phyloP scores from a whole-genome alignment of 2,888 invertebrate species.

The Aquatica leii region DNA sequence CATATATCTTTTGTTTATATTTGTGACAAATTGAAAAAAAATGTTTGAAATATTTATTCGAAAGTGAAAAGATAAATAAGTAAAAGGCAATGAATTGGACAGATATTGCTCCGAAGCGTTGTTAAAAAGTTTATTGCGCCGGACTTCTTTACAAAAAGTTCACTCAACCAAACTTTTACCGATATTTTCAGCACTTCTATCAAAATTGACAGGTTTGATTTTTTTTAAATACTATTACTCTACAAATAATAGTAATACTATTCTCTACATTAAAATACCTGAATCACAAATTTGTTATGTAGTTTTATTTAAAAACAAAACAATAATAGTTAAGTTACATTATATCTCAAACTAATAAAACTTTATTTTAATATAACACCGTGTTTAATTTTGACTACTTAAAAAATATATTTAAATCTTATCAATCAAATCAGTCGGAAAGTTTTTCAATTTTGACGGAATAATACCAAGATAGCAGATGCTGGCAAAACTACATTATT shows the following conservation, averaged over 20 bases:
- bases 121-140: constrained; percentile 9
- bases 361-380: too few species aligned
- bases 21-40: neutral
- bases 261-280: too few species aligned
- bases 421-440: constrained; percentile 41
- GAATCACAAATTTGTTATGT: too few species aligned
- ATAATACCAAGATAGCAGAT: constrained; percentile 35
- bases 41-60: neutral
- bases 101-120: constrained; percentile 8
- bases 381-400: too few species aligned
- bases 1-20: neutral
- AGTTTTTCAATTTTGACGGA: constrained; percentile 36
- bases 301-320: too few species aligned
- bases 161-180: constrained; percentile 12
- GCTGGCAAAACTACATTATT: constrained; percentile 40
- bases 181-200: constrained; percentile 5
- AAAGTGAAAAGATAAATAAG: constrained; percentile 10
- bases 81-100: constrained; percentile 7
- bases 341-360: too few species aligned
- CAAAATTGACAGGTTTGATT: too few species aligned
- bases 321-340: too few species aligned
- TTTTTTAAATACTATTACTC: too few species aligned
- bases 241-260: too few species aligned
- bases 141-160: constrained; percentile 13
- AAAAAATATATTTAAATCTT: constrained; percentile 33